Evolutionary conservation across 2,797 vertebrate genomes (phyloP).

Genomic region (Pampus argenteus): DNA sequence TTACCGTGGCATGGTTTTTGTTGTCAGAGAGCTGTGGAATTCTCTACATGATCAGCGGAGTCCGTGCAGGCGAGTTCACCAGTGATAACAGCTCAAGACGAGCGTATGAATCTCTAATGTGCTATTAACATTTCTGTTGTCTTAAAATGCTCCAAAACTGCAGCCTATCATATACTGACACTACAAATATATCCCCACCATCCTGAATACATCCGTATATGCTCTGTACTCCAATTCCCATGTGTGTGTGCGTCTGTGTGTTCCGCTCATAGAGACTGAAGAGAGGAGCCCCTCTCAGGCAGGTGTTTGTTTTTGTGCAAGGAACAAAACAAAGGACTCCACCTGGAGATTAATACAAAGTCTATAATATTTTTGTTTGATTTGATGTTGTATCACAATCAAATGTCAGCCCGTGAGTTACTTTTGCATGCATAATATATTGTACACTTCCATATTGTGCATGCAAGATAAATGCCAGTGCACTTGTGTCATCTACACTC

Average conservation of each 20-base stretch:
- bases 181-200: constrained; percentile 23
- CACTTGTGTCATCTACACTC: constrained; percentile 30
- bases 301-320: constrained; percentile 49
- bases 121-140: constrained; percentile 47
- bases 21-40: constrained; percentile 74
- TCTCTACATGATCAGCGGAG: constrained; percentile 61
- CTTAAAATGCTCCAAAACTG: constrained; percentile 19
- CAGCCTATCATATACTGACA: constrained; percentile 26
- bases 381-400: constrained; percentile 46
- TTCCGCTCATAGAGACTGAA: neutral
- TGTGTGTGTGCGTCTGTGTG: constrained; percentile 26
- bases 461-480: constrained; percentile 37
- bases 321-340: constrained; percentile 52
- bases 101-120: constrained; percentile 41
- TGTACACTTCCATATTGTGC: constrained; percentile 33
- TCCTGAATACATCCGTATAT: constrained; percentile 28
- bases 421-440: constrained; percentile 57
- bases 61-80: constrained; percentile 35
- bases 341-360: constrained; percentile 46
- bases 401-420: constrained; percentile 43
- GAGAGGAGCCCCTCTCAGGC: constrained; percentile 50
- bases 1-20: constrained; percentile 80
- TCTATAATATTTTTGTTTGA: constrained; percentile 48
- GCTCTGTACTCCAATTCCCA: constrained; percentile 20
- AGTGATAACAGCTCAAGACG: constrained; percentile 54